Conservation (phyloP, 2,888 invertebrate species). For the Ypsolopha scabrella region DNA sequence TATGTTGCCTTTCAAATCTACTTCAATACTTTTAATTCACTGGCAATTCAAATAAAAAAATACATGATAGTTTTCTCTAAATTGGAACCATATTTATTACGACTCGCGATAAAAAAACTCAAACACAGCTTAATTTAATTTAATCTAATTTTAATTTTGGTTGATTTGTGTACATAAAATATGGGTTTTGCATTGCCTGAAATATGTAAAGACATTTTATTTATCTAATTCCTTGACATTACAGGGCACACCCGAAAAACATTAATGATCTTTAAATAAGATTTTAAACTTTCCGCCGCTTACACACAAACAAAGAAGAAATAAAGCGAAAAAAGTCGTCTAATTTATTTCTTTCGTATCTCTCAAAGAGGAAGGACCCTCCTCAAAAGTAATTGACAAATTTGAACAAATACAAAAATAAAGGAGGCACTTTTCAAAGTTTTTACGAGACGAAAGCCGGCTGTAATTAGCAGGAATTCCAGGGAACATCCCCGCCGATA, state of each 20-base stretch:
- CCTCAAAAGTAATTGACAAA: constrained; percentile 50
- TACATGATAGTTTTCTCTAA: too few relatives aligned
- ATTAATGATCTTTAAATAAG: constrained; percentile 43
- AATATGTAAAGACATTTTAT: too few relatives aligned
- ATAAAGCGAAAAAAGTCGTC: constrained; percentile 42
- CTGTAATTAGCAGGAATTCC: constrained; percentile 40
- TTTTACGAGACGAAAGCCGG: constrained; percentile 18
- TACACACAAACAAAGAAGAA: constrained; percentile 22
- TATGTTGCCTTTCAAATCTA: too few relatives aligned
- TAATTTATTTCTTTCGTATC: constrained; percentile 35
- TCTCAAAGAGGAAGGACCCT: constrained; percentile 20
- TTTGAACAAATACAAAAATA: constrained; percentile 43
- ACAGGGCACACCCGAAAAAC: constrained; percentile 1
- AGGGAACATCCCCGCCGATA: constrained; percentile 22
- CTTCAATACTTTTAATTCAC: too few relatives aligned
- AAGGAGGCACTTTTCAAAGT: constrained; percentile 18
- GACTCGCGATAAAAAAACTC: too few relatives aligned
- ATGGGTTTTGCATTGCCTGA: too few relatives aligned
- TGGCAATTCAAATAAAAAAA: too few relatives aligned
- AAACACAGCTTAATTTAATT: too few relatives aligned
- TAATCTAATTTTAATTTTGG: too few relatives aligned
- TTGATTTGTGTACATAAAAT: too few relatives aligned
- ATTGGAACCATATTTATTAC: too few relatives aligned
- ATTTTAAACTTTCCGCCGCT: constrained; percentile 44
- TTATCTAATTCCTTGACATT: too few relatives aligned